Base-by-base conservation (phyloP, 1,140 invertebrate species). In the Holcopasites calliopsidis region DNA sequence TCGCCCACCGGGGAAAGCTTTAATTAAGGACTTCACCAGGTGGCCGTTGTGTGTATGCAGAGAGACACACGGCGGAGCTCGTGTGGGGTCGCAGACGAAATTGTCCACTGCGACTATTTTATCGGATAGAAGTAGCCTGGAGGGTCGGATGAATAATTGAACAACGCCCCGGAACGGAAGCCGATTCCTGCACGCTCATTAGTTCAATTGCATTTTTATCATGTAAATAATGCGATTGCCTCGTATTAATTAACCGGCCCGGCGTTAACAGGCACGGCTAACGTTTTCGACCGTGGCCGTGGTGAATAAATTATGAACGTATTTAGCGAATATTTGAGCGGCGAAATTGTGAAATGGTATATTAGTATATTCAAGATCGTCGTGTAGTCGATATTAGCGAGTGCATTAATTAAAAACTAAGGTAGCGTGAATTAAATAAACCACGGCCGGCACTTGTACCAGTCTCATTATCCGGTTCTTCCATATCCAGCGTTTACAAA, bases 21-120 rank as follows among this genome's bases (percentile, higher is more conserved):
- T 82, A 82, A 82, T 82, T 82, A 82, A 82, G 75, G 75, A 68
- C 80, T 81, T 74, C 49, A 71, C 49, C 35, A 50, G 50, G 64
- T 40, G 26, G 50, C 31, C 38, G 31, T 26, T 8, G 50, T 18
- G 50, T 26, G 38, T 38, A 38, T 38, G n/a, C 38, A 33, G 35
- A 35, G 5, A 28, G 28, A 40, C 13, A 31, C 13, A 50, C 13
- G 11, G 23, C 13, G 18, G 16, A 3, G 8, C 13, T 16, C 18
- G 44, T 38, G 52, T 21, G 13, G 33, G 23, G 13, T 16, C 49
- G 40, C 7, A 55, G 50, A 55, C 47, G 61, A 57, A 66, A 74
- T 74, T 74, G 61, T 74, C 71, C 71, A 66, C 71, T 66, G 28
- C 21, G 1, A 52, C 58, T 50, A 23, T 62, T 62, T 16, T 42